Base-by-base conservation (phyloP, 2,113 vertebrate genomes). In the Macquaria ambigua region DNA sequence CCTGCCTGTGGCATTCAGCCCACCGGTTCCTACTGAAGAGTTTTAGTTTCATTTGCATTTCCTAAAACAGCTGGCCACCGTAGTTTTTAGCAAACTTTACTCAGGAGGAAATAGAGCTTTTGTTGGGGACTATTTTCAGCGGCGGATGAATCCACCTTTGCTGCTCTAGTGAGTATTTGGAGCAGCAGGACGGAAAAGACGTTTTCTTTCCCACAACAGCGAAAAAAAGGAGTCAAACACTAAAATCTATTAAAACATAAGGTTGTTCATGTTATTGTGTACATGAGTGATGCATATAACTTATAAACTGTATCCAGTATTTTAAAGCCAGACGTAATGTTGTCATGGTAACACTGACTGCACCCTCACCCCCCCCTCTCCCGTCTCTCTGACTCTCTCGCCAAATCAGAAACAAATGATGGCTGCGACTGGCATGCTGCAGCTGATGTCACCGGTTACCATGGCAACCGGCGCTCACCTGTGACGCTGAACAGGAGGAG, bases 401-500 rank as follows among this genome's bases (percentile, higher is more conserved):
- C 63, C 84, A 63, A 76, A 28, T 84, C 67, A 89, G 88, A 93
- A 95, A 92, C 87, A 89, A 92, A 94, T 89, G 90, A 93, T 84
- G 93, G 78, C 87, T 89, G 90, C 74, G 69, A 87, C 89, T 76
- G 92, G 92, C 93, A 92, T 82, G 83, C 81, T 90, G 87, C 77
- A 69, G 87, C 83, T 95, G 95, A 96, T 95, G 95, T 96, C 96
- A 96, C 79, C 1, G 56, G 96, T 96, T 95, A 91, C 96, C 93
- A 93, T 90, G 94, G 95, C 87, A 93, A 92, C 94, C 85, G 28
- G 71, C 83, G 87, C 87, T 92, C 88, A 89, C 80, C 86, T 92
- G 92, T 95, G 93, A 95, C 85, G 87, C 90, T 75, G 90, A 83
- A 69, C 12, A 14, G 52, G 72, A 68, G 83, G 81, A 18, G 73